Conservation (phyloP, 2,888 invertebrate genomes). For the Agonopterix alstromeriana region DNA sequence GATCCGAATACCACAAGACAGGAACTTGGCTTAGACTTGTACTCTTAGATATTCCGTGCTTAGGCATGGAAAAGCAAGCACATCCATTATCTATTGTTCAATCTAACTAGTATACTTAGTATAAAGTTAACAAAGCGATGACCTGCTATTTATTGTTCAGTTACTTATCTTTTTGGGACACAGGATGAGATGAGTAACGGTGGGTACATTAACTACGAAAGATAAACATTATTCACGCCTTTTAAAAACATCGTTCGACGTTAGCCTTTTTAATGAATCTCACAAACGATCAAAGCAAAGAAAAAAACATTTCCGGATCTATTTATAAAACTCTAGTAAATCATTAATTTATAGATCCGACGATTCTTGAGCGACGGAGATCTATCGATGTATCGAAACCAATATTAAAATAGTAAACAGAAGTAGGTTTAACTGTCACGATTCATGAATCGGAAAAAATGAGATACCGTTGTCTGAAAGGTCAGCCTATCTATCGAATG, state of each 20-base stretch:
- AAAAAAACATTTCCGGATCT: no score
- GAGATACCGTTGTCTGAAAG: constrained; percentile 24
- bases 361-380: no score
- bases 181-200: constrained; percentile 28
- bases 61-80: background rate
- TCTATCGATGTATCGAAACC: no score
- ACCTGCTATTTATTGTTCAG: constrained; percentile 15
- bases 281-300: no score
- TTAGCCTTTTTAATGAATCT: no score
- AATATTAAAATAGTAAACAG: background rate
- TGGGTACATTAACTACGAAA: constrained; percentile 3
- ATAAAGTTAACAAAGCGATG: constrained; percentile 14
- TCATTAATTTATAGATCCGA: no score
- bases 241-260: background rate
- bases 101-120: constrained; percentile 1
- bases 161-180: constrained; percentile 29
- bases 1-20: no score
- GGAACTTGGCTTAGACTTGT: no score
- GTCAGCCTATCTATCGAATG: constrained; percentile 9
- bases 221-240: constrained; percentile 4
- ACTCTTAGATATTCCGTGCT: no score
- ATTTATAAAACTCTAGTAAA: no score
- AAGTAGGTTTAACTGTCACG: constrained; percentile 12
- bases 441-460: constrained; percentile 28
- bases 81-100: constrained; percentile 6